These are phyloP conservation scores for Rhorus exstirpatorius DNA, from an alignment of 2,888 invertebrate genomes.

Conservation along the genomic window DNA sequence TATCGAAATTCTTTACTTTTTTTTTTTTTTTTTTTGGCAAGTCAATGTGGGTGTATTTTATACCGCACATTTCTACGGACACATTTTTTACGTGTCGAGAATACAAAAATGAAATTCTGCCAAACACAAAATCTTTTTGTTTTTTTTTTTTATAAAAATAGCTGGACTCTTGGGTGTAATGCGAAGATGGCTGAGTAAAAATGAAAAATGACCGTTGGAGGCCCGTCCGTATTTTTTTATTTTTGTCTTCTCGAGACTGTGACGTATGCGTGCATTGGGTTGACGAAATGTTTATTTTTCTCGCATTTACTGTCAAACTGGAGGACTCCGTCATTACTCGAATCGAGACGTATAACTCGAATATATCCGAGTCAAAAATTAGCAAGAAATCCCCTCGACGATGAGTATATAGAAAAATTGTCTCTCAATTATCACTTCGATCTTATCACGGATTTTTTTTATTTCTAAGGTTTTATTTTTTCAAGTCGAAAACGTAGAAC, in stretches of 20 bases:
- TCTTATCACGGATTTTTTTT: background rate
- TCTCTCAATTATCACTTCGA: background rate
- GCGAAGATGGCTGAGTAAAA: slow-evolving; percentile 6
- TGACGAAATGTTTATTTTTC: slow-evolving; percentile 24
- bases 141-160: slow-evolving; percentile 56
- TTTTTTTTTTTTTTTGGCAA: background rate
- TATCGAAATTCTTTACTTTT: slow-evolving; percentile 11
- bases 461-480: no score
- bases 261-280: slow-evolving; percentile 25
- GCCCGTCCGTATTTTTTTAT: slow-evolving; percentile 21
- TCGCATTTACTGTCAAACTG: slow-evolving; percentile 45
- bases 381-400: background rate
- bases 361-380: slow-evolving; percentile 1
- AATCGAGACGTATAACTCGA: background rate
- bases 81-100: no score
- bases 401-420: background rate
- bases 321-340: slow-evolving; percentile 7
- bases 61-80: no score
- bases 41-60: background rate
- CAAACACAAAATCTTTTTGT: slow-evolving; percentile 28
- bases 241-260: slow-evolving; percentile 20
- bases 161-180: slow-evolving; percentile 44
- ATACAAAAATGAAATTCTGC: slow-evolving; percentile 29
- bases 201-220: slow-evolving; percentile 31
- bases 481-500: background rate